A percentile compares a stretch with the other conserved stretches of the same genome.
Conservation (phyloP, 2,113 vertebrate genomes). For the Ailuropoda melanoleuca region DNA sequence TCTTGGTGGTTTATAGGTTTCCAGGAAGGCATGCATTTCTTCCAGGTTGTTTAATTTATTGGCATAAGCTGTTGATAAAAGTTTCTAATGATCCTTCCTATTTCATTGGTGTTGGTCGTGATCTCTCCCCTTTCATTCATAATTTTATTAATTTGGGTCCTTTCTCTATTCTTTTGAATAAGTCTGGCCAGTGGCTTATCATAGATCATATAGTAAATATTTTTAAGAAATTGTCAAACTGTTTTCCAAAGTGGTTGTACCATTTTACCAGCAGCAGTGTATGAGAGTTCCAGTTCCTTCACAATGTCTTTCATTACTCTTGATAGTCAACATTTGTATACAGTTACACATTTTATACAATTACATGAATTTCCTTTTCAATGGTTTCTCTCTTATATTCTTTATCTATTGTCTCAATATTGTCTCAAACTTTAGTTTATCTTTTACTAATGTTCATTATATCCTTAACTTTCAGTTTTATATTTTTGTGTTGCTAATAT, state of each 20-base stretch:
- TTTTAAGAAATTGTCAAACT: slow-evolving; percentile 8
- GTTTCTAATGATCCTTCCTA: too few relatives aligned
- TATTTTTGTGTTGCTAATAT: not conserved
- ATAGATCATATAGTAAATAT: not conserved
- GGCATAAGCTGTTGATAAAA: too few relatives aligned
- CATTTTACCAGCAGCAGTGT: not conserved
- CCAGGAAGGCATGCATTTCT: too few relatives aligned
- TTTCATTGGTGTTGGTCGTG: too few relatives aligned
- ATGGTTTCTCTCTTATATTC: not conserved
- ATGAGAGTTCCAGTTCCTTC: not conserved
- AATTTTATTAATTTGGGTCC: too few relatives aligned
- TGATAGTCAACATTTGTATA: not conserved
- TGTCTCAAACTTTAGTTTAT: not conserved
- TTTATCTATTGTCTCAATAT: not conserved
- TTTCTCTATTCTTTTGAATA: too few relatives aligned
- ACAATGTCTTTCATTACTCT: not conserved
- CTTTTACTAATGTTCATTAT: not conserved
- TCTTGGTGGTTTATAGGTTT: too few relatives aligned
- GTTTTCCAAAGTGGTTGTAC: not conserved
- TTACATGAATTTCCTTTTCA: not conserved
- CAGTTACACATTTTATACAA: not conserved
- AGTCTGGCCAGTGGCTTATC: too few relatives aligned
- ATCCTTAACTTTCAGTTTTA: not conserved
- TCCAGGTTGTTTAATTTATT: too few relatives aligned
- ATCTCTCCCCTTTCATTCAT: too few relatives aligned